Evolutionary conservation across 92 coral and sea anemone genomes (phyloP).

Genomic region (Parazoanthus atlanticus): DNA sequence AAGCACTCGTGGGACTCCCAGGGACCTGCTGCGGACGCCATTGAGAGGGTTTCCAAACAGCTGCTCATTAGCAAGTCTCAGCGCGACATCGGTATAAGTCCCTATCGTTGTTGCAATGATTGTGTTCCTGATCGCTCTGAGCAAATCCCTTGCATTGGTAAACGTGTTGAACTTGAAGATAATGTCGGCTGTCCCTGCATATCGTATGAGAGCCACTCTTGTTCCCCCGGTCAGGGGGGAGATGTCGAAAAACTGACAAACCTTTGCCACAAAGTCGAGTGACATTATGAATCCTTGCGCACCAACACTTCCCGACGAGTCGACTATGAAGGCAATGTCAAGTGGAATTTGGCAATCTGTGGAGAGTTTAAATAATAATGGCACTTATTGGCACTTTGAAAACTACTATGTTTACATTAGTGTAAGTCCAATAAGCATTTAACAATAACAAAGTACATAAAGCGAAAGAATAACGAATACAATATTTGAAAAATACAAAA

Average conservation of each 20-base stretch:
- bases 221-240: constrained; percentile 49
- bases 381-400: too few species aligned
- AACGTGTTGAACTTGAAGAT: constrained; percentile 58
- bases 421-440: too few species aligned
- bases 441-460: too few species aligned
- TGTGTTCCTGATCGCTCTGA: constrained; percentile 46
- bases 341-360: constrained; percentile 70
- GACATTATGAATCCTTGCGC: constrained; percentile 31
- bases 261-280: constrained; percentile 55
- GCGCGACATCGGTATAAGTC: constrained; percentile 62
- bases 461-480: too few species aligned
- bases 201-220: constrained; percentile 67
- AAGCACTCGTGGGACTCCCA: constrained; percentile 66
- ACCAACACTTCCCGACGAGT: constrained; percentile 69
- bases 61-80: constrained; percentile 33
- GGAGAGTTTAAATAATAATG: not conserved
- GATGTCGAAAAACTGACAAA: constrained; percentile 59
- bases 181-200: constrained; percentile 39
- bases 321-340: constrained; percentile 68
- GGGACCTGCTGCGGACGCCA: constrained; percentile 56
- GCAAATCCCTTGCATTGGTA: constrained; percentile 49
- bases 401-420: too few species aligned
- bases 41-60: constrained; percentile 50
- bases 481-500: too few species aligned
- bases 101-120: constrained; percentile 18